Evolutionary conservation across 2,113 vertebrate genomes (phyloP).

Genomic region (Nycticorax nycticorax): DNA sequence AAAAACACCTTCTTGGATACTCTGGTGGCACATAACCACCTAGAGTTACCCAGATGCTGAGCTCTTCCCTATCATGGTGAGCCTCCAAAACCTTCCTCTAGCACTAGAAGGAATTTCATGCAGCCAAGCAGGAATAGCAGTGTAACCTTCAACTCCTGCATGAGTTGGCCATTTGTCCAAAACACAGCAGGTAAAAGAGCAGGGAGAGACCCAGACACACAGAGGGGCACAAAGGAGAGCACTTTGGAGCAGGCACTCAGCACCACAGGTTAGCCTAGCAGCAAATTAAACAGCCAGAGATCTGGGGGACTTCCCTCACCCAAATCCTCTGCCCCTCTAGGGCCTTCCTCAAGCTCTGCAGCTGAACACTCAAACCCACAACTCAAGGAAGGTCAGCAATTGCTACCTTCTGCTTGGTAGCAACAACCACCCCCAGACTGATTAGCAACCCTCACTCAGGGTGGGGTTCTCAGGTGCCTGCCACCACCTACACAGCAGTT

Average conservation of each 20-base stretch:
- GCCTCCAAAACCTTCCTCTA: neutral
- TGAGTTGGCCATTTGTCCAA: neutral
- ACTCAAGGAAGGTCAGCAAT: fast-evolving
- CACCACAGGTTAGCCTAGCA: neutral
- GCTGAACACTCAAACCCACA: neutral
- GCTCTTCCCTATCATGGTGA: neutral
- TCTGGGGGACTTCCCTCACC: neutral
- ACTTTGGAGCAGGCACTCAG: neutral
- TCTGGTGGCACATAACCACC: neutral
- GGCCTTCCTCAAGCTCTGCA: neutral
- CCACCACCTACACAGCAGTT: neutral
- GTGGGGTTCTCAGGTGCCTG: neutral
- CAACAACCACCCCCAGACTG: neutral
- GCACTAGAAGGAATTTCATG: neutral
- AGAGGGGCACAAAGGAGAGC: neutral
- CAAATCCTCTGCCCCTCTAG: neutral
- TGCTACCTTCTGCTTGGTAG: neutral
- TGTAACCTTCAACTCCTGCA: no score
- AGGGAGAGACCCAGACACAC: fast-evolving
- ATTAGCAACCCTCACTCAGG: neutral
- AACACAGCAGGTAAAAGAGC: neutral
- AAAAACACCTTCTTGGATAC: neutral
- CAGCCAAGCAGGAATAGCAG: neutral
- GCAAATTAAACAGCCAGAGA: neutral
- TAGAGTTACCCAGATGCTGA: neutral